These are phyloP conservation scores for Oryzias melastigma DNA, from an alignment of 2,113 vertebrate species.

Conservation along the genomic window DNA sequence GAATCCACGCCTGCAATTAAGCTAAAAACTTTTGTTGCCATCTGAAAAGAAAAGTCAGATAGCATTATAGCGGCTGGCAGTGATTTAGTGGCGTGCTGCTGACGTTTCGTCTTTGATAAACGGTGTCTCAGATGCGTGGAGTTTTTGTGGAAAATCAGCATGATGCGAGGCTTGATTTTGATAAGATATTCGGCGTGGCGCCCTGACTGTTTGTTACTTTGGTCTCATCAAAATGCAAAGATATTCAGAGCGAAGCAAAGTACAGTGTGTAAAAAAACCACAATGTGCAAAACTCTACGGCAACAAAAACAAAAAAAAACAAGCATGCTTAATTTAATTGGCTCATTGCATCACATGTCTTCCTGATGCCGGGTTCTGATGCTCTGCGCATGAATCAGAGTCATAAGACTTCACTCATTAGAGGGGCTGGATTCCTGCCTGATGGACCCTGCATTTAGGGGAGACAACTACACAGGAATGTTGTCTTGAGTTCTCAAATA, in stretches of 20 bases:
- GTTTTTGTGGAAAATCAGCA: conserved; percentile 29
- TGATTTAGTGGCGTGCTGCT: conserved; percentile 10
- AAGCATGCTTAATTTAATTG: conserved; percentile 40
- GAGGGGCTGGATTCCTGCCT: conserved; percentile 2
- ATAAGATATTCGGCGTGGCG: conserved; percentile 26
- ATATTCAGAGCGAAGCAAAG: conserved; percentile 45
- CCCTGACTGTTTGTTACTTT: conserved; percentile 23
- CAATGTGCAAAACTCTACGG: conserved; percentile 23
- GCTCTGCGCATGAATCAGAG: conserved; percentile 39
- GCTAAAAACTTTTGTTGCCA: conserved; percentile 28
- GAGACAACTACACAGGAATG: conserved; percentile 1
- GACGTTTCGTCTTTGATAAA: conserved; percentile 20
- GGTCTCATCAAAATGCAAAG: conserved; percentile 45
- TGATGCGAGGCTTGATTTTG: conserved; percentile 18
- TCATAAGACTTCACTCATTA: conserved; percentile 41
- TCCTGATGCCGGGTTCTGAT: conserved; percentile 29
- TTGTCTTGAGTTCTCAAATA: conserved; percentile 14
- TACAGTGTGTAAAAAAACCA: conserved; percentile 22
- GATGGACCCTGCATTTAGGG: conserved; percentile 4
- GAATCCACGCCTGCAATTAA: conserved; percentile 45
- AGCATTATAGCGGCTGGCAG: conserved; percentile 29
- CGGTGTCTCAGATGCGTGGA: conserved; percentile 9
- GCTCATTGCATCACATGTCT: conserved; percentile 51
- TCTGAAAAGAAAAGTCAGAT: conserved; percentile 30
- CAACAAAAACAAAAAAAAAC: conserved; percentile 19